Evolutionary conservation across 1,140 invertebrate genomes (phyloP).

Genomic region (Pachyrhynchus sulphureomaculatus): DNA sequence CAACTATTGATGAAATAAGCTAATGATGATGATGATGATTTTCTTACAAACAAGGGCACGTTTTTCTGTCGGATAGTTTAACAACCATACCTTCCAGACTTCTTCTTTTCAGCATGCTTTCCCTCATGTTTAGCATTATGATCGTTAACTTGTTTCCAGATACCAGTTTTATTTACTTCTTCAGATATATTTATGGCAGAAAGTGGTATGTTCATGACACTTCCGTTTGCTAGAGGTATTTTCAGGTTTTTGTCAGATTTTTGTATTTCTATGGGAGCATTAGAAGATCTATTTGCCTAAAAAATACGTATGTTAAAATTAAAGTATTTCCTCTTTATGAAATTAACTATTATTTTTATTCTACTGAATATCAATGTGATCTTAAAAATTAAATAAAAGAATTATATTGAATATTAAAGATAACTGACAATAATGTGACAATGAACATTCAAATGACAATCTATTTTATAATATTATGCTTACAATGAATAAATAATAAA

Average conservation of each 20-base stretch:
- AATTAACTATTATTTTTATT: too few species aligned
- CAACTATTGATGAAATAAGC: too few species aligned
- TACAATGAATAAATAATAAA: too few species aligned
- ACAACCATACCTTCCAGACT: constrained; percentile 19
- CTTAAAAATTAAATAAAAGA: too few species aligned
- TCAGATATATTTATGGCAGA: constrained; percentile 89
- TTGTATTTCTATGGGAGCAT: constrained; percentile 13
- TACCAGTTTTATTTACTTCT: constrained; percentile 88
- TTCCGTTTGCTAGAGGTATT: constrained; percentile 86
- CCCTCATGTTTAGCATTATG: constrained; percentile 54
- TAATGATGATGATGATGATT: too few species aligned
- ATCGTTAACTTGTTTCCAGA: constrained; percentile 91
- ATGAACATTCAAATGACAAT: too few species aligned
- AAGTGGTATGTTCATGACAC: constrained; percentile 88
- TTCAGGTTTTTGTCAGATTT: constrained; percentile 66
- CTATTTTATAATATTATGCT: too few species aligned
- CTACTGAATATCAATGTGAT: too few species aligned
- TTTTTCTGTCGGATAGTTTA: too few species aligned
- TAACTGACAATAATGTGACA: too few species aligned
- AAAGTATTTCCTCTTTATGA: neutral
- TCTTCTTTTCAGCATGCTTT: constrained; percentile 45
- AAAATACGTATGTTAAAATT: neutral
- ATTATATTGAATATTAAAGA: too few species aligned
- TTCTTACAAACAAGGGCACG: too few species aligned
- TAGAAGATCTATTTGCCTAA: constrained; percentile 5